Evolutionary conservation across 2,888 invertebrate species (phyloP), one percentile per base, ranked within the genome.

Genomic region (Torymus auratus): DNA sequence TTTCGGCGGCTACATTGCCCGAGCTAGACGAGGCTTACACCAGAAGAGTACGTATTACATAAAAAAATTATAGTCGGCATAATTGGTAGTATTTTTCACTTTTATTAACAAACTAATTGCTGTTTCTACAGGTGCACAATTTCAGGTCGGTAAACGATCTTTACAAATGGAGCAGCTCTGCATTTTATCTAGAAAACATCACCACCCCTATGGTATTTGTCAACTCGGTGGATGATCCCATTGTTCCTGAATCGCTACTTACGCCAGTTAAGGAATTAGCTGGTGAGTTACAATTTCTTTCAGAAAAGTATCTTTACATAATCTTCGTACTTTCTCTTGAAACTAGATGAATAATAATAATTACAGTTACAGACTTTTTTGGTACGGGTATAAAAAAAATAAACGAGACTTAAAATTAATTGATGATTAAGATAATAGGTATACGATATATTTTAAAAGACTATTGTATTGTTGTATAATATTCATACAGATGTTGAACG

Each of bases 11-110:
- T 2, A 97, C 97, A 4, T 91, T 98, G 85, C 95, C 96, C 0
- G 96, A 97, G 89, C 91, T 98, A 64, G 98, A 98, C 90, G 97
- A 97, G 87, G 95, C 96, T 11, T 98, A 97, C 88, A 97, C 96
- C 55, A 94, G 96, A 85, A 86, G 82, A 83, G 89, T 89, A 78
- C 78, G 77, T 64, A 4, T 61, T 65, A 71, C 81, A 13, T 80
- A 17, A 15, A 23, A 80, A 62, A 56, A 50, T 56, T 23, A 55
- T 14, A 41, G 15, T n/a, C 11, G n/a, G 20, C 50, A 14, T 60
- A 17, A 64, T 67, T 68, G 13, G 0, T 70, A 67, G 55, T 56
- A 14, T 67, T 70, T 65, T 60, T 77, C 62, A 17, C 28, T 83
- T 20, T 64, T 61, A n/a, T 7, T 41, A 41, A 41, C 7, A 41